Evolutionary conservation across 2,888 invertebrate species (phyloP), one percentile per base, ranked within the genome.

Genomic region (Drosophila villosipedis): DNA sequence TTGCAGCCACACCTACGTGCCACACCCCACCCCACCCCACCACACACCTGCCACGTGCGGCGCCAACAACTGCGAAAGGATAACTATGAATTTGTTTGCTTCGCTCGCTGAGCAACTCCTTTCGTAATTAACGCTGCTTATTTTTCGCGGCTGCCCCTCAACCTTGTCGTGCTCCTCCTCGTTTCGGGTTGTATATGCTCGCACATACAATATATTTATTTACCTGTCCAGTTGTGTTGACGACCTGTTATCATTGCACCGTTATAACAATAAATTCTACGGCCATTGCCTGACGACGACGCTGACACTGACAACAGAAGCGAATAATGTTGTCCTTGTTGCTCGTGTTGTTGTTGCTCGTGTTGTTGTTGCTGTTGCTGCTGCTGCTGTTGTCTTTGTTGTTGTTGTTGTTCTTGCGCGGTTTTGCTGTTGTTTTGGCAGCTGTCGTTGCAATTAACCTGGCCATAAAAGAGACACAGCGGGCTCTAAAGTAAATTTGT

Each of bases 361-460:
- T 60, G 33, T 2, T 39, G 39, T 33, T 43, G 58, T 1, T 55
- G 49, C 0, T 60, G 33, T 2, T 39, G 55, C 6, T 53, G 68
- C 59, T 80, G 37, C 4, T n/a, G 10, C 65, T 75, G 58, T 71
- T 64, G 67, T 57, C 55, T 19, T 58, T 76, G 68, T 5, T 55
- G 66, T 71, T 80, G 70, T 71, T 82, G 66, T 71, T 79, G 73
- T 55, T 82, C 70, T 78, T 81, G 76, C 83, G 66, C 79, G 65
- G 73, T 83, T 83, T 84, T 78, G 79, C 77, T 79, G 80, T 85
- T 85, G 88, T 85, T 85, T 85, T 85, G 85, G 73, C 88, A 88
- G 85, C 88, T 85, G 85, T 88, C 85, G 82, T 83, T 85, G 85
- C 88, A 88, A 88, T 85, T 85, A 85, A 85, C 85, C 85, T 55